Percentiles rank a stretch among this genome's conserved stretches.
Evolutionary conservation across 2,888 invertebrate species (phyloP).

Genomic region (Rotaria sp.): DNA sequence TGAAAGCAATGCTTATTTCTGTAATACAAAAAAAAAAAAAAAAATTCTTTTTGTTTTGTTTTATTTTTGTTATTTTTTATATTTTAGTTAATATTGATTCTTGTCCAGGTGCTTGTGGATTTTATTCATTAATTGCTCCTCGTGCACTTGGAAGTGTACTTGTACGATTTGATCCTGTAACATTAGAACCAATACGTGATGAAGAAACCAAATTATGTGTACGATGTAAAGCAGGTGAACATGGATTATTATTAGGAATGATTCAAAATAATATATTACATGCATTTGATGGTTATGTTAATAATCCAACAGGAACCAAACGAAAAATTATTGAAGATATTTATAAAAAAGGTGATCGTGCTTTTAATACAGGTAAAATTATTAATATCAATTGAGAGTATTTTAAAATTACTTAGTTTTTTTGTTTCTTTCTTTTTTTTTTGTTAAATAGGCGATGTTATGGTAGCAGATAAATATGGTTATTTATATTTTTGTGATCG

Average conservation of each 20-base stretch:
- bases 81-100: constrained; percentile 41
- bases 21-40: constrained; percentile 61
- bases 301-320: constrained; percentile 71
- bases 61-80: too few relatives aligned
- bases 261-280: constrained; percentile 74
- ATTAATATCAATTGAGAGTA: background rate
- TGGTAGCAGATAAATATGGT: constrained; percentile 79
- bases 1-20: constrained; percentile 71
- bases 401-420: background rate
- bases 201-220: constrained; percentile 69
- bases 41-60: background rate
- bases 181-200: constrained; percentile 80
- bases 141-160: constrained; percentile 62
- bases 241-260: constrained; percentile 94
- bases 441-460: constrained; percentile 64
- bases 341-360: constrained; percentile 71
- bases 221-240: constrained; percentile 73
- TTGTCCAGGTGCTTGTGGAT: constrained; percentile 80
- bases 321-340: constrained; percentile 84
- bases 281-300: constrained; percentile 82
- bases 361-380: constrained; percentile 36
- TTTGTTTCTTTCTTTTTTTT: too few relatives aligned
- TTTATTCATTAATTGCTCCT: constrained; percentile 74
- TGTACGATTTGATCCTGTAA: constrained; percentile 64
- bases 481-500: constrained; percentile 85